These are phyloP conservation scores for Hippoglossus stenolepis DNA, from an alignment of 2,113 vertebrate species.

Conservation along the genomic window DNA sequence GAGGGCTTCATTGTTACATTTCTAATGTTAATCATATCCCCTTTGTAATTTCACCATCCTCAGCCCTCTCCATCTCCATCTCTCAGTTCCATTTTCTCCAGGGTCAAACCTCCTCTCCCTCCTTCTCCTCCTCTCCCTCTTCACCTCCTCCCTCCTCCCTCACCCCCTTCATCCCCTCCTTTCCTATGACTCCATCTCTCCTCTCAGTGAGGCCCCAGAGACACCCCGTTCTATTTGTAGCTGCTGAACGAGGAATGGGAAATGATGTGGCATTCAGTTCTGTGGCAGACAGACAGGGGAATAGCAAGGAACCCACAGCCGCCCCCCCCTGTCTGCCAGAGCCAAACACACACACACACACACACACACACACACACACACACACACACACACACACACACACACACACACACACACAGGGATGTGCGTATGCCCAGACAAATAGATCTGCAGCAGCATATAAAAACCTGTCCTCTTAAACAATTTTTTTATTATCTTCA, in stretches of 20 bases:
- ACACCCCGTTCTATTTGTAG: conserved; percentile 73
- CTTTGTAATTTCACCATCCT: conserved; percentile 38
- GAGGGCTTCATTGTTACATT: conserved; percentile 38
- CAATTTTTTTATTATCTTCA: neutral
- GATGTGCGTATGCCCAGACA: conserved; percentile 21
- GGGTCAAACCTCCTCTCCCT: conserved; percentile 30
- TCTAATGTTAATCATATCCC: conserved; percentile 53
- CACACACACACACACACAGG: conserved; percentile 19
- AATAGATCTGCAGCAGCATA: conserved; percentile 10
- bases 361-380: conserved; percentile 13
- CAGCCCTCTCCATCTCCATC: conserved; percentile 4
- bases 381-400: conserved; percentile 7
- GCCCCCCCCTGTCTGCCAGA: neutral
- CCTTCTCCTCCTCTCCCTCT: neutral
- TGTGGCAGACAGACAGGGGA: conserved; percentile 53
- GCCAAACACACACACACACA: conserved; percentile 5
- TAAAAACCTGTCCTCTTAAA: neutral
- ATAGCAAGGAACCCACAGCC: conserved; percentile 29
- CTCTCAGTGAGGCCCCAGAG: conserved; percentile 59
- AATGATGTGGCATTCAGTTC: conserved; percentile 64
- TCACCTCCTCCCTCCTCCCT: neutral
- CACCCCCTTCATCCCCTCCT: neutral
- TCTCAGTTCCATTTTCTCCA: conserved; percentile 45
- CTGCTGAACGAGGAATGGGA: conserved; percentile 62
- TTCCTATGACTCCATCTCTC: conserved; percentile 42